These are phyloP conservation scores for Vireo altiloquus DNA, from an alignment of 2,113 vertebrate genomes.

Conservation along the genomic window DNA sequence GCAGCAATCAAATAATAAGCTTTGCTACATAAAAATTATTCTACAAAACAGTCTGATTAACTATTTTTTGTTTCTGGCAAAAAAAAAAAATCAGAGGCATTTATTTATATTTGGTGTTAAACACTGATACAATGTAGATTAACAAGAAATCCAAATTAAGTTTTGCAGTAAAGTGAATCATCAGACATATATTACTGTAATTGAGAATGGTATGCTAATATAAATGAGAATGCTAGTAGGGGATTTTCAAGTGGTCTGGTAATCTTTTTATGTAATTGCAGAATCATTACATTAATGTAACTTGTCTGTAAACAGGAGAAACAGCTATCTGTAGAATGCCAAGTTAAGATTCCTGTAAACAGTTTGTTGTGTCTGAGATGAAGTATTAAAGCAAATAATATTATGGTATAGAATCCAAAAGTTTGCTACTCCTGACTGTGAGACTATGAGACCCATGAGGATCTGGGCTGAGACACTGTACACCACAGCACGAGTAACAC, in stretches of 20 bases:
- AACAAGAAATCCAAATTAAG: not conserved
- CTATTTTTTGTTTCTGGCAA: not conserved
- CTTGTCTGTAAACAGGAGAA: not conserved
- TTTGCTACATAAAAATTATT: not conserved
- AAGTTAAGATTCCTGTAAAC: not conserved
- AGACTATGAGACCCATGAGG: not conserved
- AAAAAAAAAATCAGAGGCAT: not conserved
- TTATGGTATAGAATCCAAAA: not conserved
- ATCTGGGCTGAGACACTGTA: not conserved
- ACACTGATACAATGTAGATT: not conserved
- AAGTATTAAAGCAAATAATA: not conserved
- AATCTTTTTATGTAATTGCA: constrained; percentile 1
- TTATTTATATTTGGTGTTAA: not conserved
- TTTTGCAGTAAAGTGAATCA: not conserved
- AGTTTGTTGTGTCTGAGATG: not conserved
- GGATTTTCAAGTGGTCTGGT: constrained; percentile 5
- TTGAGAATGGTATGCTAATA: not conserved
- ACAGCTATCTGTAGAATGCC: not conserved
- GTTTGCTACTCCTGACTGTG: not conserved
- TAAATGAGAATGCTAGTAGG: not conserved
- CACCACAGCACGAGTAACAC: not conserved
- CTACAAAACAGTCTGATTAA: not conserved
- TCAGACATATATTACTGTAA: not conserved
- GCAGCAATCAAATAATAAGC: not conserved
- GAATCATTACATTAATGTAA: not conserved